Base-by-base conservation (phyloP, 2,888 invertebrate species). In the Macrophya annulata region DNA sequence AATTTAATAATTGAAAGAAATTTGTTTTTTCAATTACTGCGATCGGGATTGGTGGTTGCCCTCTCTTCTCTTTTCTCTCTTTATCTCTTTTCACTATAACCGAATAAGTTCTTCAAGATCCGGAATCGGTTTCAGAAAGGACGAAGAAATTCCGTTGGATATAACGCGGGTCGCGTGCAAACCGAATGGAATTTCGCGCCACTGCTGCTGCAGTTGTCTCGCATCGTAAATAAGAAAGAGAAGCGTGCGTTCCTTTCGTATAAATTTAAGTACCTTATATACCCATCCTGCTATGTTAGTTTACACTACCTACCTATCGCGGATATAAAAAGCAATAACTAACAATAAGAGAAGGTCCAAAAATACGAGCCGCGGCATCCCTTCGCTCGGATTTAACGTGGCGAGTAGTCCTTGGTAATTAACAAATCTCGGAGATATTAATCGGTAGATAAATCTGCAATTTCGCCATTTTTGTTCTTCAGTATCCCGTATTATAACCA, bases 171-270 rank as follows among this genome's bases (percentile, higher is more conserved):
- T 68, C 68, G 68, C 68, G 74, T 74, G 74, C 45, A 40, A 71
- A 74, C 55, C 77, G 48, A 77, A 77, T 77, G 77, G 77, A 77
- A 77, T 77, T 77, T 51, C 4, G 48, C 77, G 45, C 72, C 72
- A 10, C 45, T 21, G n/a, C 62, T 62, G 43, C 21, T 74, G 43
- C 45, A 45, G 43, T 45, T 74, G 43, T 74, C 72, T 74, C 45
- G 21, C 17, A n/a, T 77, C 77, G 77, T 77, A 81, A 68, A 83
- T 68, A 71, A 83, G 68, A 1, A 25, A 83, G 68, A 83, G 68
- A 45, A 51, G 48, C 40, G 40, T 43, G 45, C 68, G 65, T 74
- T 74, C 9, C 76, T 51, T 77, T 51, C 37, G 77, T 77, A 77
- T 77, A 77, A 77, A 77, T 77, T 77, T 77, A 51, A 55, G 77